phyloP scores from a whole-genome alignment of 2,113 vertebrate species.

The Micromys minutus region DNA sequence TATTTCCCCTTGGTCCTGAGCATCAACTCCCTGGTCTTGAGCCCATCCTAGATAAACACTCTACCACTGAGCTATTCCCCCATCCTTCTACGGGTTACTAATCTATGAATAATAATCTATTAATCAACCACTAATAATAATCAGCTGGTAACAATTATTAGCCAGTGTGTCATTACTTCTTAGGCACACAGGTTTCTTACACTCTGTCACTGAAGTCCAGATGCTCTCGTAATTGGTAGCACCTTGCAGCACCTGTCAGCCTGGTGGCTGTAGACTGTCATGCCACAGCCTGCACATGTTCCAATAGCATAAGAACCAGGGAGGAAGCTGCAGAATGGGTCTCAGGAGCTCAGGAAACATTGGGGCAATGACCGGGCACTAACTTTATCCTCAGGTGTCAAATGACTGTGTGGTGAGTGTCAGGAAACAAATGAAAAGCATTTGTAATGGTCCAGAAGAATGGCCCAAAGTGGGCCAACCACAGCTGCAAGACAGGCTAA shows the following conservation, averaged over 20 bases:
- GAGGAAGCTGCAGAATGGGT: neutral
- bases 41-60: neutral
- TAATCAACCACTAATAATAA: too few species aligned
- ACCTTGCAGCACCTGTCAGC: neutral
- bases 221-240: neutral
- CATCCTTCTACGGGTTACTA: neutral
- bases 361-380: neutral
- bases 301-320: neutral
- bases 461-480: neutral
- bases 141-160: too few species aligned
- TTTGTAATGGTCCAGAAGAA: neutral
- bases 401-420: neutral
- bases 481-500: neutral
- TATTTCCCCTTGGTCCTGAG: neutral
- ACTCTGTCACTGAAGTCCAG: constrained; percentile 8
- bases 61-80: neutral
- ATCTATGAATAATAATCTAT: neutral
- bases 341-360: neutral
- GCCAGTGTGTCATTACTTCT: neutral
- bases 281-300: neutral
- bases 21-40: neutral
- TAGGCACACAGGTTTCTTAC: neutral
- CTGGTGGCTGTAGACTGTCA: neutral
- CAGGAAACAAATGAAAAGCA: neutral
- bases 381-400: neutral